Evolutionary conservation across 2,888 invertebrate species (phyloP).

Genomic region (Bimastos eiseni): DNA sequence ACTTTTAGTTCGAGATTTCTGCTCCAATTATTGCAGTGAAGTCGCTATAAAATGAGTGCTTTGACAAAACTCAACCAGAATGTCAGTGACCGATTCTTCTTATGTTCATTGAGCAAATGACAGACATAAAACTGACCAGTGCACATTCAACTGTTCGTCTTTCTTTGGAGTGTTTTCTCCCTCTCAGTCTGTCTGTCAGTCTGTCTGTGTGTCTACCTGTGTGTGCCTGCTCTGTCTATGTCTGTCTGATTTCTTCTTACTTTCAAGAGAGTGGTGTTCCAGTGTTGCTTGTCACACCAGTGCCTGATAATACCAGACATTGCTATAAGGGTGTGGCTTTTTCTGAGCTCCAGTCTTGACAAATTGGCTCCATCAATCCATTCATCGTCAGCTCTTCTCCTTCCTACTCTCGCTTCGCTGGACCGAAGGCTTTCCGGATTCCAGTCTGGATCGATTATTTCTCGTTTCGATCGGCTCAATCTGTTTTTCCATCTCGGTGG

Average conservation of each 20-base stretch:
- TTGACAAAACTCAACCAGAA: background rate
- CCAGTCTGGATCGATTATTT: conserved; percentile 13
- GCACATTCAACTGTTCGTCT: too few relatives aligned
- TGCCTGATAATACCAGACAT: background rate
- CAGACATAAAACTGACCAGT: background rate
- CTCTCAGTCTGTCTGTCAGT: too few relatives aligned
- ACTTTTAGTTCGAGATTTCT: background rate
- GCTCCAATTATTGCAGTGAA: background rate
- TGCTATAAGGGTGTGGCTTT: background rate
- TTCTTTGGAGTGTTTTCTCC: background rate
- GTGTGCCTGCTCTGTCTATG: too few relatives aligned
- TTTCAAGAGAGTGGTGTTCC: background rate
- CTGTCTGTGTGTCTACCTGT: too few relatives aligned
- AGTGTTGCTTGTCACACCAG: background rate
- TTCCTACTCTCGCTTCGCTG: background rate
- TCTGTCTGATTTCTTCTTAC: background rate
- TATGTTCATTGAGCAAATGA: background rate
- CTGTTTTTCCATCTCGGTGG: background rate
- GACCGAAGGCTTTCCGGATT: background rate
- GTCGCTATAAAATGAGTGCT: too few relatives aligned
- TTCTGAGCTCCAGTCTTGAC: background rate
- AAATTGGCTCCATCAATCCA: background rate
- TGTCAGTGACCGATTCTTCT: background rate
- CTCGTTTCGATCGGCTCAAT: background rate
- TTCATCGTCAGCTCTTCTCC: conserved; percentile 1